These are phyloP conservation scores for Laothoe populi DNA, from an alignment of 2,888 invertebrate genomes.

Conservation along the genomic window DNA sequence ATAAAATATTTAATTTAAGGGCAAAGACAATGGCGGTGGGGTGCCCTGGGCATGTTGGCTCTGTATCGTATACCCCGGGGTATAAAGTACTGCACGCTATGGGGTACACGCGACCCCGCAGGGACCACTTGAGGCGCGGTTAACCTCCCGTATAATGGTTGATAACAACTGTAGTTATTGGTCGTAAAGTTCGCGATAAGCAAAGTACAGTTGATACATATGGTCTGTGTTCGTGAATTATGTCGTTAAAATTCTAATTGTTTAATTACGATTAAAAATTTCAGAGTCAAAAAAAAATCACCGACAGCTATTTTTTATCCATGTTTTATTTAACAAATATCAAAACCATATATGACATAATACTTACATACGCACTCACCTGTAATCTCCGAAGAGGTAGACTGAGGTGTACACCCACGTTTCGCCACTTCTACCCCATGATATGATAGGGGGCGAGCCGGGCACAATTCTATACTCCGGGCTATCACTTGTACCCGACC, in stretches of 20 bases:
- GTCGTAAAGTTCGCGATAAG: slow-evolving; percentile 13
- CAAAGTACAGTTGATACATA: slow-evolving; percentile 5
- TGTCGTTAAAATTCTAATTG: neutral
- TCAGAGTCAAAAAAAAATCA: neutral
- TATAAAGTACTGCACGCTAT: slow-evolving; percentile 45
- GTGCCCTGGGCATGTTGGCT: slow-evolving; percentile 42
- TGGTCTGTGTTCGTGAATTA: neutral
- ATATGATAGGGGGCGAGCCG: no score
- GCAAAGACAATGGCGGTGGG: slow-evolving; percentile 51
- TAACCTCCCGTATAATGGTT: slow-evolving; percentile 35
- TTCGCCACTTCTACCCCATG: no score
- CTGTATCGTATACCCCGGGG: slow-evolving; percentile 49
- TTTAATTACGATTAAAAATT: neutral
- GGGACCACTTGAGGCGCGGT: slow-evolving; percentile 70
- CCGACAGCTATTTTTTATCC: neutral
- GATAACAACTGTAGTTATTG: slow-evolving; percentile 27
- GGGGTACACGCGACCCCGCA: slow-evolving; percentile 66
- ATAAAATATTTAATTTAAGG: slow-evolving; percentile 71
- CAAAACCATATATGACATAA: no score
- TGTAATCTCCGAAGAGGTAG: no score
- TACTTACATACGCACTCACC: no score
- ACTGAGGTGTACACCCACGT: no score
- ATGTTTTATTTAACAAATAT: no score
- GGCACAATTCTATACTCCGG: no score
- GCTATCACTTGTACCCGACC: no score